These are phyloP conservation scores for Epinotia brunnichana DNA, from an alignment of 2,888 invertebrate species.

Conservation along the genomic window DNA sequence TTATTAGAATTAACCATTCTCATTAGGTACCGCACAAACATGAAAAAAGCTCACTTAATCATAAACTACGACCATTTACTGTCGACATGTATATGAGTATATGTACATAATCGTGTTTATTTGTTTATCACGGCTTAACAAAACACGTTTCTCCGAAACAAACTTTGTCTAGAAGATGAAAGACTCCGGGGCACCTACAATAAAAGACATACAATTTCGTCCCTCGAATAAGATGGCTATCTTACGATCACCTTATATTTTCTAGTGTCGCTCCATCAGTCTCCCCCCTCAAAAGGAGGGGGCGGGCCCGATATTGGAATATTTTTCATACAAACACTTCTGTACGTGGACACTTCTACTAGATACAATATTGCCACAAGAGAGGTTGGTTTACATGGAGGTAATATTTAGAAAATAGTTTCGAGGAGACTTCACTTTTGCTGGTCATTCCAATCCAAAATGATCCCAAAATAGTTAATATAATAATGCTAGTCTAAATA, in stretches of 20 bases:
- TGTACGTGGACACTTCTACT: constrained; percentile 82
- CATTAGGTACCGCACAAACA: not conserved
- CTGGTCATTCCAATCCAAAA: too few relatives aligned
- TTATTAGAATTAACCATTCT: too few relatives aligned
- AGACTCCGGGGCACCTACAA: constrained; percentile 37
- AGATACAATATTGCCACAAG: constrained; percentile 79
- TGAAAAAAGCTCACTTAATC: not conserved
- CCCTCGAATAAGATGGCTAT: constrained; percentile 60
- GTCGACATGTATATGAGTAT: not conserved
- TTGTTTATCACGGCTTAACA: constrained; percentile 8
- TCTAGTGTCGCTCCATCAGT: constrained; percentile 50
- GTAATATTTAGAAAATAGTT: too few relatives aligned
- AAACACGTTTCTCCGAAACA: constrained; percentile 7
- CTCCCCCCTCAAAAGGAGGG: constrained; percentile 47
- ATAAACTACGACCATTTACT: too few relatives aligned
- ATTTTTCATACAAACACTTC: constrained; percentile 84
- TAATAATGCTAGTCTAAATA: too few relatives aligned
- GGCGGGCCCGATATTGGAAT: constrained; percentile 78
- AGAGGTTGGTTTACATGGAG: constrained; percentile 63
- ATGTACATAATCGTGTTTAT: constrained; percentile 9
- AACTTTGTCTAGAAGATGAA: constrained; percentile 41
- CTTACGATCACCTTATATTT: constrained; percentile 72
- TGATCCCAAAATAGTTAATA: too few relatives aligned
- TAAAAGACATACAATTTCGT: constrained; percentile 44
- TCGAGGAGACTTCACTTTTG: too few relatives aligned